Percentiles rank a stretch among this genome's conserved stretches.
phyloP scores from a whole-genome alignment of 2,888 invertebrate genomes.

The Linyphia triangularis region DNA sequence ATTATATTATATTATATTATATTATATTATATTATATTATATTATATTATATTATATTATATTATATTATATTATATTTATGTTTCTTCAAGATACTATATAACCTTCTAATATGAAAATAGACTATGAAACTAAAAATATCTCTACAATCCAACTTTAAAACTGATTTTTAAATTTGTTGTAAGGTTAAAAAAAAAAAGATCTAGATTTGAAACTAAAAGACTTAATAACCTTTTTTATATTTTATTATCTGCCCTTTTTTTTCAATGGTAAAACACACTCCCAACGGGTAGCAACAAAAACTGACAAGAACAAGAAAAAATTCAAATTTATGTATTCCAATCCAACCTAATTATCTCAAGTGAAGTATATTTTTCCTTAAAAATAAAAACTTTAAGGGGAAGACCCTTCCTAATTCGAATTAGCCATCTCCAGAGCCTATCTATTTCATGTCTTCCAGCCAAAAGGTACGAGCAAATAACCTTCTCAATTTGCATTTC shows the following conservation, averaged over 20 bases:
- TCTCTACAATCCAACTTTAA: too few relatives aligned
- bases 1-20: too few relatives aligned
- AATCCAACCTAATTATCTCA: constrained; percentile 22
- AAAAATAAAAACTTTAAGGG: neutral
- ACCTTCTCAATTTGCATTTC: constrained; percentile 15
- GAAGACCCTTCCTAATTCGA: constrained; percentile 11
- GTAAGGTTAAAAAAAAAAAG: neutral
- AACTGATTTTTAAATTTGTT: neutral
- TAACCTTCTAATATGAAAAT: too few relatives aligned
- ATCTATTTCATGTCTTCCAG: neutral
- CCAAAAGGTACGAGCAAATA: constrained; percentile 5
- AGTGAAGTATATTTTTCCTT: constrained; percentile 25
- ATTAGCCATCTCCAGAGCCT: constrained; percentile 14
- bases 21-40: too few relatives aligned
- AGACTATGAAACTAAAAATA: too few relatives aligned
- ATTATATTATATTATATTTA: too few relatives aligned
- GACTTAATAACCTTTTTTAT: neutral
- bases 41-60: too few relatives aligned
- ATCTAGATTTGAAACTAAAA: neutral
- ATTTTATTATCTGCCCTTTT: neutral
- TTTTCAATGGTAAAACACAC: neutral
- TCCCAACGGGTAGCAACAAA: neutral
- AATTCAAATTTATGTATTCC: constrained; percentile 30
- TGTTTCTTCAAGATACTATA: too few relatives aligned
- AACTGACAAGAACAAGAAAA: neutral